Percentiles rank a stretch among this genome's conserved stretches.
Evolutionary conservation across 2,797 vertebrate species (phyloP).

Genomic region (Morus bassanus): DNA sequence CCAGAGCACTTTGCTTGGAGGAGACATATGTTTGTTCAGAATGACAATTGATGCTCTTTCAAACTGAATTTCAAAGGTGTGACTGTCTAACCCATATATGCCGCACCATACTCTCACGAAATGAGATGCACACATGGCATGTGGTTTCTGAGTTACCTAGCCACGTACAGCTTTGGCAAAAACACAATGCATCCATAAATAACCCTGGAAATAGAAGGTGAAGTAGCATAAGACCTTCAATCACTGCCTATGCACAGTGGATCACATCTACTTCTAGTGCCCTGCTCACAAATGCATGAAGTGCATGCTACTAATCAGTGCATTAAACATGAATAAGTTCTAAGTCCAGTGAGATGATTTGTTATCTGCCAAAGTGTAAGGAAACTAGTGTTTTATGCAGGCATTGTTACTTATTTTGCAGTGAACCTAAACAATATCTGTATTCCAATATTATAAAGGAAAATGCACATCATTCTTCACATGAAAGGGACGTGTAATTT

Average conservation of each 20-base stretch:
- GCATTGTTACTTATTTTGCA: neutral
- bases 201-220: neutral
- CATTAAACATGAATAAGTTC: neutral
- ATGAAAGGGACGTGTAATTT: neutral
- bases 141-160: neutral
- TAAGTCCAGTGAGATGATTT: neutral
- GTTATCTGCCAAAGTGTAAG: neutral
- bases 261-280: neutral
- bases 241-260: neutral
- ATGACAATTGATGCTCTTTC: conserved; percentile 61
- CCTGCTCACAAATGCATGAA: conserved; percentile 59
- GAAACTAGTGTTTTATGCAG: neutral
- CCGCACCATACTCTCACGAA: neutral
- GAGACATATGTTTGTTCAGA: conserved; percentile 60
- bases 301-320: conserved; percentile 33
- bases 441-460: neutral
- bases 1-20: conserved; percentile 68
- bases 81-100: neutral
- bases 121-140: conserved; percentile 1
- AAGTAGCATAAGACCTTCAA: neutral
- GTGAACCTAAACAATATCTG: neutral
- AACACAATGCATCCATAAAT: neutral
- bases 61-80: conserved; percentile 60
- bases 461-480: neutral
- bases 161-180: neutral